phyloP scores from a whole-genome alignment of 2,113 vertebrate species.

The Cnemophilus loriae region DNA sequence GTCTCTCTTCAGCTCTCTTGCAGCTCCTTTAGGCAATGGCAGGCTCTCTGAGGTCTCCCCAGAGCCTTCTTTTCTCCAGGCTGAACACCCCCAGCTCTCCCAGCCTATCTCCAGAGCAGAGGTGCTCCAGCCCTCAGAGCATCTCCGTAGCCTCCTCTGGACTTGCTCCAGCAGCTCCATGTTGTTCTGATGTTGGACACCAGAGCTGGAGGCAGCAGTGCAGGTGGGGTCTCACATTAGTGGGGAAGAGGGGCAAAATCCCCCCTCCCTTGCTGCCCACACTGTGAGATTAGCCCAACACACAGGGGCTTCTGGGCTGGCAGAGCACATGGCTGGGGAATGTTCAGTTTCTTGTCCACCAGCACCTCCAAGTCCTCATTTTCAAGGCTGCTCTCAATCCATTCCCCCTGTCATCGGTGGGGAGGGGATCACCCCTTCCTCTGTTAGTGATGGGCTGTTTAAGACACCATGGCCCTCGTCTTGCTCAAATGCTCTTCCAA shows the following conservation, averaged over 20 bases:
- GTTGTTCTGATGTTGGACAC: accelerated
- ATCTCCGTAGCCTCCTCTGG: background rate
- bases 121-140: background rate
- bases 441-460: accelerated
- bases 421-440: too few relatives aligned
- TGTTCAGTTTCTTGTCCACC: background rate
- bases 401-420: accelerated
- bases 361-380: background rate
- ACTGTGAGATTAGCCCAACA: background rate
- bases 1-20: background rate
- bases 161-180: background rate
- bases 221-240: background rate
- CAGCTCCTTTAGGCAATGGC: accelerated
- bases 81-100: background rate
- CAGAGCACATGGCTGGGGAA: background rate
- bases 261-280: background rate
- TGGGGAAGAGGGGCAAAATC: background rate
- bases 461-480: background rate
- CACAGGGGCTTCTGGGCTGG: background rate
- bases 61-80: background rate
- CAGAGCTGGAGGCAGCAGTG: background rate
- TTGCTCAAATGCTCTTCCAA: background rate
- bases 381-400: background rate
- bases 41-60: background rate
- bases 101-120: background rate